Evolutionary conservation across 2,797 vertebrate genomes (phyloP).

Genomic region (Onychomys arenicola): DNA sequence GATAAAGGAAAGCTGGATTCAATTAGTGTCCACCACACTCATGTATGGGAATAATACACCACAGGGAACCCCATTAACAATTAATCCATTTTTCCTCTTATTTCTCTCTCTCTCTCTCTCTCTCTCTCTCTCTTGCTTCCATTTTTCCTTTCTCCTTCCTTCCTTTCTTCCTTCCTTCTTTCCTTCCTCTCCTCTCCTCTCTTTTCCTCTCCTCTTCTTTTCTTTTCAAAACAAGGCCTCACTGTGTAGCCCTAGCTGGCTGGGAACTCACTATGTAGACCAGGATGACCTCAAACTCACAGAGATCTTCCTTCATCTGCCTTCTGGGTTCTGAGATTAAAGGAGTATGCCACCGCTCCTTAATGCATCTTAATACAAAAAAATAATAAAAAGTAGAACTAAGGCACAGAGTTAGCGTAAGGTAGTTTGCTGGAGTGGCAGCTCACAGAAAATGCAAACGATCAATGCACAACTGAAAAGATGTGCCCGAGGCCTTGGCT

Average conservation of each 20-base stretch:
- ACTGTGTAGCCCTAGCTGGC: background rate
- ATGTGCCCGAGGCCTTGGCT: background rate
- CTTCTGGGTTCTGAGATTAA: background rate
- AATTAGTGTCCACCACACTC: too few species aligned
- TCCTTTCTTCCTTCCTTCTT: background rate
- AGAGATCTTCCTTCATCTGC: background rate
- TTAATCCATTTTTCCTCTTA: background rate
- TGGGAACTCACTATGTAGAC: background rate
- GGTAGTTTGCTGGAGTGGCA: background rate
- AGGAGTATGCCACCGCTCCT: background rate
- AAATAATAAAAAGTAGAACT: background rate
- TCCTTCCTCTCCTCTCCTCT: background rate
- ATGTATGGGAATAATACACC: background rate
- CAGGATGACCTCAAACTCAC: background rate
- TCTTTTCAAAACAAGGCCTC: background rate
- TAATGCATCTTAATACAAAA: background rate
- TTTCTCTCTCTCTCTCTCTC: background rate
- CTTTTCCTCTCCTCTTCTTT: too few species aligned
- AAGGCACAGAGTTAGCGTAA: background rate
- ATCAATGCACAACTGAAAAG: background rate
- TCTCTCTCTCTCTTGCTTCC: background rate
- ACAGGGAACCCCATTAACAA: background rate
- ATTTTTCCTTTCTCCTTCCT: accelerated
- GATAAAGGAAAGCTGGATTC: background rate
- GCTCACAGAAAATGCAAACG: background rate